phyloP scores from a whole-genome alignment of 2,888 invertebrate genomes.

The Lasioglossum malachurum region DNA sequence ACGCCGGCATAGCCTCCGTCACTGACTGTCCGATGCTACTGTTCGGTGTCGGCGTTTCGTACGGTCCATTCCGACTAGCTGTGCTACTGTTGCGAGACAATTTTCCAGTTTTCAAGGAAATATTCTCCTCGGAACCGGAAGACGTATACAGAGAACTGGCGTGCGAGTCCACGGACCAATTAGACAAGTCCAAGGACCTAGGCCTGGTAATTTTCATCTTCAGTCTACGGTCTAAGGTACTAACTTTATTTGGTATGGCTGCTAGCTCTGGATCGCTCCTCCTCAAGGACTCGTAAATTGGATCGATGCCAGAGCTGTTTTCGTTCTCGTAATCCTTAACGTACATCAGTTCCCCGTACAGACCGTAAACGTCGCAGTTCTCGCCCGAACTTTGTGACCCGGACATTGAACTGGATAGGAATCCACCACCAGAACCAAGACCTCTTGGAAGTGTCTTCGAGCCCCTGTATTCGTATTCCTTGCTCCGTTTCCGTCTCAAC shows the following conservation, averaged over 20 bases:
- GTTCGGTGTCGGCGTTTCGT: conserved; percentile 71
- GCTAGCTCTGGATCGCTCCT: conserved; percentile 94
- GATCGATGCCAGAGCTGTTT: conserved; percentile 89
- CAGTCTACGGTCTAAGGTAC: conserved; percentile 92
- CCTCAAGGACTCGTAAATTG: conserved; percentile 91
- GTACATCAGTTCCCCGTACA: conserved; percentile 96
- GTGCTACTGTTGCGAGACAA: conserved; percentile 92
- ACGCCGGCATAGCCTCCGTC: conserved; percentile 71
- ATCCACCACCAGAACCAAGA: conserved; percentile 87
- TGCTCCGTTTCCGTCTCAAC: conserved; percentile 87
- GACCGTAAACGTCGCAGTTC: conserved; percentile 94
- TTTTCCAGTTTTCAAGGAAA: conserved; percentile 88
- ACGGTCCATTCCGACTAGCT: conserved; percentile 88
- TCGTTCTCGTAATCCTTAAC: conserved; percentile 95
- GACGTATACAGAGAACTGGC: conserved; percentile 93
- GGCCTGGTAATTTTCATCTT: conserved; percentile 94
- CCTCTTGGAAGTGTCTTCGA: conserved; percentile 93
- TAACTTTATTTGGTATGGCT: conserved; percentile 93
- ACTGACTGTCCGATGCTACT: conserved; percentile 79
- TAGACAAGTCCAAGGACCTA: conserved; percentile 92
- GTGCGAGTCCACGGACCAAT: conserved; percentile 95
- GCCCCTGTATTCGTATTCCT: conserved; percentile 88
- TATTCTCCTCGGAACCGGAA: conserved; percentile 94
- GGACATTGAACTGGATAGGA: conserved; percentile 86
- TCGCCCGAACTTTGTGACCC: conserved; percentile 88